A percentile compares a stretch with the other conserved stretches of the same genome.
Conservation (phyloP, 2,797 vertebrate species). For the Avahi laniger region DNA sequence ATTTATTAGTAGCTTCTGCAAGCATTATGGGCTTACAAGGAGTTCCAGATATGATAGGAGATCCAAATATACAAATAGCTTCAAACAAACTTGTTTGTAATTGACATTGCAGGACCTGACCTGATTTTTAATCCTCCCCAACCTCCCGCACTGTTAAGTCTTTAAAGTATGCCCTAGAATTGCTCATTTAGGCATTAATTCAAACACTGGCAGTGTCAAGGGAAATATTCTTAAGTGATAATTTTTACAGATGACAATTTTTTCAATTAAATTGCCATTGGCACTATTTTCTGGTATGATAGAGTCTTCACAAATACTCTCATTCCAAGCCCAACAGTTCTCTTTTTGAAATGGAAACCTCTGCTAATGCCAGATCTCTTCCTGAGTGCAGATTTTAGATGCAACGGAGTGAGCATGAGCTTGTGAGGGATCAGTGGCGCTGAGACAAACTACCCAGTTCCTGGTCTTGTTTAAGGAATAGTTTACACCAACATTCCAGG, state of each 20-base stretch:
- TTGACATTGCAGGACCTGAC: background rate
- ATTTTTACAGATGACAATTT: background rate
- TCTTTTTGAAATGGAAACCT: background rate
- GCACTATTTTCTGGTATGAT: background rate
- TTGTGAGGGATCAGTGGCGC: background rate
- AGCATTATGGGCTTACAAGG: background rate
- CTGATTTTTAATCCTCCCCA: background rate
- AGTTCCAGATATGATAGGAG: background rate
- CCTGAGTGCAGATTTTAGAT: background rate
- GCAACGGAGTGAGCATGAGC: background rate
- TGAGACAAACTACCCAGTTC: background rate
- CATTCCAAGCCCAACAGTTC: background rate
- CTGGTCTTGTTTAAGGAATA: background rate
- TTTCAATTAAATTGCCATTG: background rate
- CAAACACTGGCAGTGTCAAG: background rate
- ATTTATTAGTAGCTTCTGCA: background rate
- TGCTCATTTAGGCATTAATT: background rate
- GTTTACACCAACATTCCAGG: background rate
- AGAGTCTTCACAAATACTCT: background rate
- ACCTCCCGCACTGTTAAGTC: background rate
- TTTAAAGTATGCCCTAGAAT: background rate
- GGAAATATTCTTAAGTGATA: background rate
- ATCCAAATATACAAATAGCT: background rate
- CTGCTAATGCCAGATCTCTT: background rate
- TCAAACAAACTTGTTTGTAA: background rate